Evolutionary conservation across 1,140 invertebrate genomes (phyloP), one percentile per base, ranked within the genome.

Genomic region (Hypsibius dujardini): DNA sequence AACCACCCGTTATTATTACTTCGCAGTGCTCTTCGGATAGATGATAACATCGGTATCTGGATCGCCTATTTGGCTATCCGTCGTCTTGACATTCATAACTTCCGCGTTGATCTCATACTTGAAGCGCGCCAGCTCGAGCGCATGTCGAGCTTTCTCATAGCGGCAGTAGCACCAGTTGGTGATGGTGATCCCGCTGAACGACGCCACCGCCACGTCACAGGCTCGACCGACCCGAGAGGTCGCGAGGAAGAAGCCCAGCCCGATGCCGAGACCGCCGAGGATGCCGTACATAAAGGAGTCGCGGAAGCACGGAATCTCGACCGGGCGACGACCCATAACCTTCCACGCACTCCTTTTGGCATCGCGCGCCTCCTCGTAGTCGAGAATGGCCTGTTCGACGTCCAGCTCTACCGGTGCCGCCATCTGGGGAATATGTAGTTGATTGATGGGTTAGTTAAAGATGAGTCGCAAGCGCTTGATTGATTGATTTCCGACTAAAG

Each of bases 211-310:
- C 12, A 67, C 12, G 42, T 67, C 62, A 12, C 12, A 42, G 12
- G 62, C 12, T 7, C 62, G 62, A 3, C 62, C 12, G 3, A 67
- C 62, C 12, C 62, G 62, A 67, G 12, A 15, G 62, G 62, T 67
- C 12, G 45, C 3, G 12, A 67, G 12, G 45, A 0, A 67, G 3
- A 42, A 15, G 62, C 12, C 62, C 42, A 67, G 12, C 3, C 62
- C 62, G 3, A 45, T 42, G 42, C 62, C 62, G 12, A 67, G 42
- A 7, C 62, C 62, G 42, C 62, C 42, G 3, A 67, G 12, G 3
- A 67, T 67, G 42, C 62, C 62, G 42, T 67, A 67, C 62, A 67
- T 12, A 45, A 67, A 67, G 12, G 62, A 12, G 12, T 67, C 62
- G 45, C 62, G 62, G 45, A 67, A 67, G 45, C 62, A 67, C 12